Evolutionary conservation across 2,797 vertebrate species (phyloP).

Genomic region (Meda fulgida): DNA sequence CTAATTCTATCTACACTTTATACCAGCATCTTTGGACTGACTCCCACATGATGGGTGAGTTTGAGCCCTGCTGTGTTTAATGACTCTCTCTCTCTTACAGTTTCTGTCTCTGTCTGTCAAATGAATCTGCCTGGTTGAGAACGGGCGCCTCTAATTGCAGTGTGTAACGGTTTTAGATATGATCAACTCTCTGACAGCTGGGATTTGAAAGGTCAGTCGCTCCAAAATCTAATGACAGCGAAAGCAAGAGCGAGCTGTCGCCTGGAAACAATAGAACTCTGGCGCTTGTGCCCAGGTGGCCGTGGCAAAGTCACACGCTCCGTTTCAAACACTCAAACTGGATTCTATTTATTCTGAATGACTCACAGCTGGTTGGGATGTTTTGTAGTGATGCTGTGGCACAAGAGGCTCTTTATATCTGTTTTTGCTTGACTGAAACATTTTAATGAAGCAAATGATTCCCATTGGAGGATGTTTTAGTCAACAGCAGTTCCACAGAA

Average conservation of each 20-base stretch:
- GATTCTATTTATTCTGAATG: constrained; percentile 31
- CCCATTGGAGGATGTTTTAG: not conserved
- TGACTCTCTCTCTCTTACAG: constrained; percentile 39
- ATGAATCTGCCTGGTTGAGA: constrained; percentile 46
- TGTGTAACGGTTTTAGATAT: constrained; percentile 53
- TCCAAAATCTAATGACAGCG: constrained; percentile 35
- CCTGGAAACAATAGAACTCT: constrained; percentile 40
- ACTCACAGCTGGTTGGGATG: constrained; percentile 38
- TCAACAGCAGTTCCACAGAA: not conserved
- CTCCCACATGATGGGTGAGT: constrained; percentile 44
- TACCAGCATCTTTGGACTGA: constrained; percentile 17
- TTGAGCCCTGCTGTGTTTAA: constrained; percentile 50
- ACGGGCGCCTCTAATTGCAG: constrained; percentile 51
- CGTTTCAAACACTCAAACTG: constrained; percentile 14
- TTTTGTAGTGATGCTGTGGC: constrained; percentile 38
- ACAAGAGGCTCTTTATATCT: constrained; percentile 53
- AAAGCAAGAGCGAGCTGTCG: constrained; percentile 47
- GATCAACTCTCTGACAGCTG: constrained; percentile 58
- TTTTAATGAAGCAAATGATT: constrained; percentile 56
- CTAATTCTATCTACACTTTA: constrained; percentile 13
- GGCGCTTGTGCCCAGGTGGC: constrained; percentile 29
- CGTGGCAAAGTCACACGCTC: not conserved
- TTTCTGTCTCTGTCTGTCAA: constrained; percentile 39
- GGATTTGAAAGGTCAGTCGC: constrained; percentile 57
- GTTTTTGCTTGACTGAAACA: constrained; percentile 57